These are phyloP conservation scores for Philypnodon macrostomus DNA, from an alignment of 2,797 vertebrate genomes.

Conservation along the genomic window DNA sequence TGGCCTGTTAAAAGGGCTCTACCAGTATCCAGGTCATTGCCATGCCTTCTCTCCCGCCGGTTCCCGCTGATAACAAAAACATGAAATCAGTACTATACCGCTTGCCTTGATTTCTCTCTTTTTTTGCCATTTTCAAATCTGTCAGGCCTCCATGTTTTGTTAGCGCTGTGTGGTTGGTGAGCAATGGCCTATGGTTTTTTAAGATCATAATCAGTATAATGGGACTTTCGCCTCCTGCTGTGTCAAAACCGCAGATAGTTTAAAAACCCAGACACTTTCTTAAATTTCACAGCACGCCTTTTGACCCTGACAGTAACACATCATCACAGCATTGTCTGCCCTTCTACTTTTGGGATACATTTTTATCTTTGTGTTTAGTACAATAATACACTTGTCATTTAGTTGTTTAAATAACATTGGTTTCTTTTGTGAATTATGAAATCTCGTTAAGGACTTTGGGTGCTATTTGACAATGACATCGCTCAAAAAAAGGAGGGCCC, in stretches of 20 bases:
- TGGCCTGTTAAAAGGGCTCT: slow-evolving; percentile 15
- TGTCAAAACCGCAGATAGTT: slow-evolving; percentile 30
- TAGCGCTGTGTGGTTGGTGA: slow-evolving; percentile 19
- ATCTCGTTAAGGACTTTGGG: slow-evolving; percentile 25
- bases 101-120: slow-evolving; percentile 19
- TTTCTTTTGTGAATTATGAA: slow-evolving; percentile 7
- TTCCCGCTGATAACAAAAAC: slow-evolving; percentile 49
- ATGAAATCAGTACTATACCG: slow-evolving; percentile 39
- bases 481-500: slow-evolving; percentile 40
- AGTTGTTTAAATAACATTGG: slow-evolving; percentile 21
- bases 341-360: slow-evolving; percentile 33
- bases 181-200: slow-evolving; percentile 10
- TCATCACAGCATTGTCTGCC: slow-evolving; percentile 28
- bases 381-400: slow-evolving; percentile 15
- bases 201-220: slow-evolving; percentile 22
- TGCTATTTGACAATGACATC: slow-evolving; percentile 31
- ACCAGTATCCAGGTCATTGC: slow-evolving; percentile 50
- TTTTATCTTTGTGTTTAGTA: slow-evolving; percentile 16
- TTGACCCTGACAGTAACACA: slow-evolving; percentile 54
- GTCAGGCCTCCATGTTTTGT: slow-evolving; percentile 24
- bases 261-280: slow-evolving; percentile 2
- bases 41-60: slow-evolving; percentile 34
- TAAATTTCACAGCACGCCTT: slow-evolving; percentile 42
- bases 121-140: slow-evolving; percentile 31
- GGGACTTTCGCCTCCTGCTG: slow-evolving; percentile 23